Evolutionary conservation across 2,888 invertebrate genomes (phyloP).

Genomic region (Aphidoletes aphidimyza): DNA sequence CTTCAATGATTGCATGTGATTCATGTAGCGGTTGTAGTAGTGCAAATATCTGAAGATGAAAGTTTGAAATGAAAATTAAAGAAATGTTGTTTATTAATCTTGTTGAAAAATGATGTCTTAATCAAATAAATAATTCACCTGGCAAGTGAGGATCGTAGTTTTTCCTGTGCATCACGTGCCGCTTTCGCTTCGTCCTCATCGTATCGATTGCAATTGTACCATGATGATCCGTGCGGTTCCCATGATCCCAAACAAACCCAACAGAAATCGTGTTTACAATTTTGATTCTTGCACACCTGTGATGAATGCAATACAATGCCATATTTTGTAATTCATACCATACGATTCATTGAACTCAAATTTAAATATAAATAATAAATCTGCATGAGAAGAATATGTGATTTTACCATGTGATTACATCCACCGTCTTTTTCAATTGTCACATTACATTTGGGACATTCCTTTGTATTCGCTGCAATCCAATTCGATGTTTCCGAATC

Average conservation of each 20-base stretch:
- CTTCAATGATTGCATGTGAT: constrained; percentile 97
- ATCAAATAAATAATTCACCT: constrained; percentile 86
- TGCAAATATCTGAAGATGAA: constrained; percentile 82
- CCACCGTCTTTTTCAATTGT: constrained; percentile 45
- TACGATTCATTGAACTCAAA: background rate
- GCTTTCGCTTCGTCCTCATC: constrained; percentile 97
- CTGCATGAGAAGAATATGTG: background rate
- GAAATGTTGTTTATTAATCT: background rate
- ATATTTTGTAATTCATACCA: no score
- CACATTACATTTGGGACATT: constrained; percentile 5
- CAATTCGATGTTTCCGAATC: constrained; percentile 99
- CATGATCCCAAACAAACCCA: constrained; percentile 99
- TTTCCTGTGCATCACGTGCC: constrained; percentile 95
- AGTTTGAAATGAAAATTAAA: background rate
- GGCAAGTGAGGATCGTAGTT: constrained; percentile 91
- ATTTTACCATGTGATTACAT: constrained; percentile 47
- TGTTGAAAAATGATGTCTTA: constrained; percentile 71
- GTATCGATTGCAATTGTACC: constrained; percentile 98
- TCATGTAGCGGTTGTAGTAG: constrained; percentile 99
- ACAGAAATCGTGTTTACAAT: constrained; percentile 98
- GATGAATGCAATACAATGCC: background rate
- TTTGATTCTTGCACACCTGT: constrained; percentile 91
- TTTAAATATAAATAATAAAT: no score
- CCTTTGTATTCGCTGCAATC: constrained; percentile 76
- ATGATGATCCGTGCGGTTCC: constrained; percentile 98